Evolutionary conservation across 53 echinoderm and acorn worm genomes (phyloP).

Genomic region (Luidia sarsii): DNA sequence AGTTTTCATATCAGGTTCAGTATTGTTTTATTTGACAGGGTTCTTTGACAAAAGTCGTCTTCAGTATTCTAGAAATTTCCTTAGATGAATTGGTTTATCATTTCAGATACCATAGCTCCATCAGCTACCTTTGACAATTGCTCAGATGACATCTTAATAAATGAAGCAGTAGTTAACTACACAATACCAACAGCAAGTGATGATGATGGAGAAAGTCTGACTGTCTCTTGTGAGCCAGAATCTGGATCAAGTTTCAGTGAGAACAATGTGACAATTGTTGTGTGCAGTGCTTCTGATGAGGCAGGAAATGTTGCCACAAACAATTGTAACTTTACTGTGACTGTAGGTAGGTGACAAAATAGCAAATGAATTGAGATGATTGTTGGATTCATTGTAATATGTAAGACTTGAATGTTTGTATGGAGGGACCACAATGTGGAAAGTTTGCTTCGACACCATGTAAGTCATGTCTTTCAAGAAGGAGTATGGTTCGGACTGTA

Average conservation of each 20-base stretch:
- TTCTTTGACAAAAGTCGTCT: no score
- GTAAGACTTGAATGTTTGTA: no score
- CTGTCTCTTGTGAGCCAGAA: conserved; percentile 5
- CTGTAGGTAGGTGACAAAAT: conserved; percentile 19
- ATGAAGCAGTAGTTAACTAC: background rate
- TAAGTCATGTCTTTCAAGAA: no score
- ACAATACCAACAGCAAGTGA: conserved; percentile 1
- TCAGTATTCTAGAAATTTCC: background rate
- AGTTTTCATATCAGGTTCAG: no score
- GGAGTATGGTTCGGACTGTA: no score
- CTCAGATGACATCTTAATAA: background rate
- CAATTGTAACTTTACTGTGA: conserved; percentile 9
- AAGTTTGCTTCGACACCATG: no score
- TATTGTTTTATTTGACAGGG: no score
- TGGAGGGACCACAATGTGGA: no score
- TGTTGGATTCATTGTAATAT: no score
- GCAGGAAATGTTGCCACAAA: conserved; percentile 10
- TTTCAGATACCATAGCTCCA: conserved; percentile 28
- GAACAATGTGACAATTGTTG: background rate
- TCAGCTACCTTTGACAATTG: background rate
- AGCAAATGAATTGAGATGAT: background rate
- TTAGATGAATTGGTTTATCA: background rate
- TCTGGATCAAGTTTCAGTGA: conserved; percentile 3
- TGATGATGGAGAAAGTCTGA: background rate
- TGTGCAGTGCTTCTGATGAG: conserved; percentile 4